These are phyloP conservation scores for Erannis defoliaria DNA, from an alignment of 2,888 invertebrate species.

Conservation along the genomic window DNA sequence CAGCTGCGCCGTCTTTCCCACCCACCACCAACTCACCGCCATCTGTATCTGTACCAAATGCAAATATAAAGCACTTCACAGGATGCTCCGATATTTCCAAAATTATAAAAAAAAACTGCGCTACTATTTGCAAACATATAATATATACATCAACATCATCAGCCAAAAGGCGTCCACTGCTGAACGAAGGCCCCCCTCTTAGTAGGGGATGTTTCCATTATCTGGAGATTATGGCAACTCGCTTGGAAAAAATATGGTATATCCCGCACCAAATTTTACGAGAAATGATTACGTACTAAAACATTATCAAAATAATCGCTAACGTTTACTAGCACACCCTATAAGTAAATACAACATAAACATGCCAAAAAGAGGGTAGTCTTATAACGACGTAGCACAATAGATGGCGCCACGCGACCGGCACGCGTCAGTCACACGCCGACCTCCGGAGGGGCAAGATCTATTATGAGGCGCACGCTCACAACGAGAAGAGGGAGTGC, in stretches of 20 bases:
- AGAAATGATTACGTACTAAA: too few species aligned
- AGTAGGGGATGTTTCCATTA: too few species aligned
- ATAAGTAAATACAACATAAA: conserved; percentile 4
- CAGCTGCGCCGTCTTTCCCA: conserved; percentile 18
- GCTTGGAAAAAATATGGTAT: too few species aligned
- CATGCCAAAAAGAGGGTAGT: conserved; percentile 40
- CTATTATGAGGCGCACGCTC: conserved; percentile 63
- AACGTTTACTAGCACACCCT: not conserved
- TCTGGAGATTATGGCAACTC: too few species aligned
- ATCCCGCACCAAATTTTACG: too few species aligned
- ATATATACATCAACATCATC: too few species aligned
- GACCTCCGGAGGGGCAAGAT: conserved; percentile 61
- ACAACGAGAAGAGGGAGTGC: conserved; percentile 55
- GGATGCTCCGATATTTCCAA: not conserved
- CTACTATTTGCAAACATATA: too few species aligned
- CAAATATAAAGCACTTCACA: conserved; percentile 11
- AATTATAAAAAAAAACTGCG: too few species aligned
- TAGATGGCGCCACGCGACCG: conserved; percentile 70
- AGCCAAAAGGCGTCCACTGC: too few species aligned
- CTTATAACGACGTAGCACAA: conserved; percentile 69
- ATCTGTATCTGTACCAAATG: conserved; percentile 8
- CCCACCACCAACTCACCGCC: conserved; percentile 15
- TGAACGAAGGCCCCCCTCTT: too few species aligned
- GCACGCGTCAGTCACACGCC: conserved; percentile 70
- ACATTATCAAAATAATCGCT: too few species aligned